A percentile compares a stretch with the other conserved stretches of the same genome.
These are phyloP conservation scores for Noturus placidus DNA, from an alignment of 2,113 vertebrate genomes.

Conservation along the genomic window DNA sequence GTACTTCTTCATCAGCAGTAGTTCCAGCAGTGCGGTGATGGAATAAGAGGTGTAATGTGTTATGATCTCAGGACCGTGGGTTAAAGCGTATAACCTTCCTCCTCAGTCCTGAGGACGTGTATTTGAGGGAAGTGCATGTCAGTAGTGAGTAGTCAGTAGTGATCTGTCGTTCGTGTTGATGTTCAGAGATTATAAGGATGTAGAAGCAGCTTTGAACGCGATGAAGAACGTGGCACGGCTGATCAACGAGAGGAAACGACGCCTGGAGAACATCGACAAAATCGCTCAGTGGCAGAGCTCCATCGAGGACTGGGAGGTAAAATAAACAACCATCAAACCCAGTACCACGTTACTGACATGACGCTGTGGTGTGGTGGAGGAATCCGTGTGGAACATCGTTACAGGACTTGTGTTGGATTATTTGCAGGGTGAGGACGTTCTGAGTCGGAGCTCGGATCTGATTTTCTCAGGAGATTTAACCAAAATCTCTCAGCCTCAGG, in stretches of 20 bases:
- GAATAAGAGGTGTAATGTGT: too few relatives aligned
- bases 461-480: conserved; percentile 92
- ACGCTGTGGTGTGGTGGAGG: background rate
- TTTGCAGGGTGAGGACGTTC: conserved; percentile 87
- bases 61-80: too few relatives aligned
- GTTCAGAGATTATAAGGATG: conserved; percentile 90
- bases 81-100: too few relatives aligned
- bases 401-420: background rate
- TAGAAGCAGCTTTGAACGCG: conserved; percentile 89
- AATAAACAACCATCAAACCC: background rate
- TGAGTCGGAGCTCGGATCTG: conserved; percentile 90
- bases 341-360: background rate
- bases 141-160: background rate
- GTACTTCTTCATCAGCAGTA: background rate
- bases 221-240: conserved; percentile 95
- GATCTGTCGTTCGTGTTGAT: conserved; percentile 10
- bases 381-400: background rate
- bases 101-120: background rate
- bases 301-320: conserved; percentile 95
- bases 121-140: background rate
- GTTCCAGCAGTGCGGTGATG: background rate
- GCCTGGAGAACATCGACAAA: conserved; percentile 95
- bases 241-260: conserved; percentile 92
- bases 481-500: conserved; percentile 87
- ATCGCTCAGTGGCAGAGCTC: conserved; percentile 96